Base-by-base conservation (phyloP, 2,113 vertebrate genomes). In the Microtus ochrogaster region DNA sequence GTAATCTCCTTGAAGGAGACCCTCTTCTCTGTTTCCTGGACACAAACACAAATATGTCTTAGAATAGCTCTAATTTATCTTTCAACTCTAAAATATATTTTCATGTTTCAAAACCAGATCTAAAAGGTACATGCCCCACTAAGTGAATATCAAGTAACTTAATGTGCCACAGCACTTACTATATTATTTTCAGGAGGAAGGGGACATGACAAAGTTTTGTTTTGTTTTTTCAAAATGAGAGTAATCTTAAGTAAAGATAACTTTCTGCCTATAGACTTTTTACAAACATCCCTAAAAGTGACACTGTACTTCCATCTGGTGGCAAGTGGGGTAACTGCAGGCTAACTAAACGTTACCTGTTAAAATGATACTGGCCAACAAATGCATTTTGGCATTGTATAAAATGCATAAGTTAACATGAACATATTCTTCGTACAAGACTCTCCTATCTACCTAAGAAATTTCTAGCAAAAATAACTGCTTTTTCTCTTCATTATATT, bases 261-360 rank as follows among this genome's bases (percentile, higher is more conserved):
- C 10, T 39, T 74, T 55, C 17, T 58, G 49, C 82, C 44, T 93
- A 19, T 66, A 39, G 26, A 33, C 2, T 66, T 7, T 22, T 61
- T 52, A 85, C 24, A 93, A n/a, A 14, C 61, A 93, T 85, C 68
- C 44, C 49, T 26, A 81, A 85, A 66, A 66, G 79, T 61, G 66
- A 89, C 87, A 86, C 26, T 30, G 30, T 55, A 61, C 10, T 55
- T 13, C 90, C 96, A 92, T 73, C 95, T 93, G 85, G 90, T 90
- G 96, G 88, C 24, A 47, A 78, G 52, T 5, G 39, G 0, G 7
- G 26, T 78, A 94, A 82, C 26, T 86, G 72, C 83, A 66, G 4
- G 72, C 28, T 91, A 85, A 65, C 24, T 81, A 70, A 68, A 12
- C 2, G 58, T 58, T 58, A 58, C 58, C 58, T 58, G 58, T n/a